Base-by-base conservation (phyloP, 1,140 invertebrate species). In the Reticulitermes speratus region DNA sequence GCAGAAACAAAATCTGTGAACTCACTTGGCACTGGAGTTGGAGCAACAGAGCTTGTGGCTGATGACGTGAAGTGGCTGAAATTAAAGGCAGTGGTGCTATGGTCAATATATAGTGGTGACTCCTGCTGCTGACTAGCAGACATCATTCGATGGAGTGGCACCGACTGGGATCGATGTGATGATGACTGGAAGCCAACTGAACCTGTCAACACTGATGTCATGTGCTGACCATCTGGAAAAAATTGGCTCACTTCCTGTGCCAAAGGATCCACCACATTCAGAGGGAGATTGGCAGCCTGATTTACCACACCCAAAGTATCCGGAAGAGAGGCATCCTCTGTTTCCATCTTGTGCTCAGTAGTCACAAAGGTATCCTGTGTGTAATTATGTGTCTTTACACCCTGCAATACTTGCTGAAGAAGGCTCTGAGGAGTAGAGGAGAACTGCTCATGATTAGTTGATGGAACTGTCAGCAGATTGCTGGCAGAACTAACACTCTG, bases 111-210 rank as follows among this genome's bases (percentile, higher is more conserved):
- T 89, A 25, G 88, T 30, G 25, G 86, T 84, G 5, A 89, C 52
- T 55, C 52, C 52, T 55, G 52, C 19, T 55, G 52, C 52, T 55
- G 52, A 16, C 52, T 55, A 16, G 21, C 75, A 38, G 84, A 85
- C 52, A 91, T 90, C 93, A 94, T 94, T 85, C 94, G 93, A 88
- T 95, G 94, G n/a, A 96, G 89, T 0, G 96, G 96, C 44, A 96
- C 96, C 0, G 95, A 96, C 88, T 96, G 95, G 8, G 95, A 96
- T 82, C 96, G 92, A 87, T 93, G 94, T 6, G 91, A 89, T 14
- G 90, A 85, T 25, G 87, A 86, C 44, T 30, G 59, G 23, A 45
- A 44, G 32, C 45, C 48, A 44, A 69, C n/a, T 82, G 75, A 12
- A 38, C 32, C 59, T 59, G 83, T 38, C 32, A 65, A 52, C 75